These are phyloP conservation scores for Tetramorium bicarinatum DNA, from an alignment of 2,888 invertebrate genomes.

Conservation along the genomic window DNA sequence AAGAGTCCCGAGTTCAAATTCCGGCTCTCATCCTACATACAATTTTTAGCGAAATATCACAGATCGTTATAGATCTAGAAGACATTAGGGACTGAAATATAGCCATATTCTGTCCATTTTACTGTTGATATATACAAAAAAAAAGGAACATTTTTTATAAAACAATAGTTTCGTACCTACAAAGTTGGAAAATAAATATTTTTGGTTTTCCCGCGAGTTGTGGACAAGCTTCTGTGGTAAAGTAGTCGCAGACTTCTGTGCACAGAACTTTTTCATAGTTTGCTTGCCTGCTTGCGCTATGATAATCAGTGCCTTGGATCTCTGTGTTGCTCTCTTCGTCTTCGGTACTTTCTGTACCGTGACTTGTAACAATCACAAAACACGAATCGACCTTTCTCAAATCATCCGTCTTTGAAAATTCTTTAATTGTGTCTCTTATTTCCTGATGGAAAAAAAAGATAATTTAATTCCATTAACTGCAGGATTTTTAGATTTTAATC, in stretches of 20 bases:
- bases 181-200: constrained; percentile 88
- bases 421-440: constrained; percentile 72
- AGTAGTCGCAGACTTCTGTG: constrained; percentile 82
- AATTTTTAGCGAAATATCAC: too few species aligned
- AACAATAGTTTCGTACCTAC: constrained; percentile 82
- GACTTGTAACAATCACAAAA: constrained; percentile 83
- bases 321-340: constrained; percentile 72
- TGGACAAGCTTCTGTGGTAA: constrained; percentile 86
- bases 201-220: constrained; percentile 88
- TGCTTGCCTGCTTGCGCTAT: neutral
- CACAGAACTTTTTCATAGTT: constrained; percentile 74
- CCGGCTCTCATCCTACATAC: too few species aligned
- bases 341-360: constrained; percentile 74
- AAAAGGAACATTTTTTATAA: too few species aligned
- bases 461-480: neutral
- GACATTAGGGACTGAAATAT: too few species aligned
- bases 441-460: constrained; percentile 70
- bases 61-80: too few species aligned
- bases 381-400: constrained; percentile 81
- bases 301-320: constrained; percentile 78
- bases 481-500: neutral
- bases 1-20: too few species aligned
- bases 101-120: too few species aligned
- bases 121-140: too few species aligned
- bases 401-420: constrained; percentile 77